Conservation (phyloP, 2,113 vertebrate species). For the Haliaeetus leucogaster region DNA sequence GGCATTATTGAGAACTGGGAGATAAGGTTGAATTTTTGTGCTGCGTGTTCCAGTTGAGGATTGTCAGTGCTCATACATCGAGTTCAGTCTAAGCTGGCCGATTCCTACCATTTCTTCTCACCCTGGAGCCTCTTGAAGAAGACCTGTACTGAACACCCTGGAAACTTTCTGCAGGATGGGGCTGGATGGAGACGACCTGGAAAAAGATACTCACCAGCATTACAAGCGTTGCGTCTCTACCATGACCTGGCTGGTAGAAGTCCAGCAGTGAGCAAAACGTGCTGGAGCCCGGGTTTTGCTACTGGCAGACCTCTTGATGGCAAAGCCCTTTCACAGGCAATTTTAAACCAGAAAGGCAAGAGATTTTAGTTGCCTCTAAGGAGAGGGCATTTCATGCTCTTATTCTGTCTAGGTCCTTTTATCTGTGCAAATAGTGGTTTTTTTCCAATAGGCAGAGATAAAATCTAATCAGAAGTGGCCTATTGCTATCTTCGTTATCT, state of each 20-base stretch:
- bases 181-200: not conserved
- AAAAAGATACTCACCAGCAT: accelerated
- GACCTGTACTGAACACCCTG: not conserved
- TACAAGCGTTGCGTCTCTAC: not conserved
- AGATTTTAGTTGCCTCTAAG: not conserved
- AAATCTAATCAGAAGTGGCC: not conserved
- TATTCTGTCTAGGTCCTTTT: not conserved
- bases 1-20: not conserved
- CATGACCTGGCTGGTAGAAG: not conserved
- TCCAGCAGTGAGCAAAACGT: not conserved
- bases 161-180: not conserved
- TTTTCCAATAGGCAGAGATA: not conserved
- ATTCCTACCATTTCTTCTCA: not conserved
- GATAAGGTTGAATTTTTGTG: not conserved
- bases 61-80: accelerated
- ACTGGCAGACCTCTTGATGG: not conserved
- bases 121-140: not conserved
- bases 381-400: not conserved
- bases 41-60: not conserved
- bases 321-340: not conserved
- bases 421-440: not conserved
- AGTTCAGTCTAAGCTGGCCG: not conserved
- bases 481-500: not conserved
- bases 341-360: not conserved
- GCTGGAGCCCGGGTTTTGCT: not conserved